A percentile compares a stretch with the other conserved stretches of the same genome.
Conservation (phyloP, 2,888 invertebrate genomes). For the Chelonus formosanus region DNA sequence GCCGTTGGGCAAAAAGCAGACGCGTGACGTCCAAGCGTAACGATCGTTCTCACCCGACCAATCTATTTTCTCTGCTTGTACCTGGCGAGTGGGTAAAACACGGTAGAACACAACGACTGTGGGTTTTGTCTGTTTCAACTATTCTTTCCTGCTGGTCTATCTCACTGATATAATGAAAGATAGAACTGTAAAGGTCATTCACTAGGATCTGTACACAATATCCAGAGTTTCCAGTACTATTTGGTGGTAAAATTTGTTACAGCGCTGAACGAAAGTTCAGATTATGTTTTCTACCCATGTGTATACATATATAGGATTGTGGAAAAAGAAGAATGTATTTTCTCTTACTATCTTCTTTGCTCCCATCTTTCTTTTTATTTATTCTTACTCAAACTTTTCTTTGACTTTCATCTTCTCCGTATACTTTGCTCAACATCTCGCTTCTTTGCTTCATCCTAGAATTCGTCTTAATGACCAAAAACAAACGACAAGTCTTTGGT, state of each 20-base stretch:
- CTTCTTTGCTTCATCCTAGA: too few species aligned
- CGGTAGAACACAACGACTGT: conserved; percentile 31
- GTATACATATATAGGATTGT: too few species aligned
- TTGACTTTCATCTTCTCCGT: too few species aligned
- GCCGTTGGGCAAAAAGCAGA: conserved; percentile 28
- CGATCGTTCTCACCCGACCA: conserved; percentile 34
- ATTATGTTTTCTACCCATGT: too few species aligned
- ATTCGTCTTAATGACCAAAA: too few species aligned
- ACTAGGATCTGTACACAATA: conserved; percentile 1
- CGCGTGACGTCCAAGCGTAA: conserved; percentile 32
- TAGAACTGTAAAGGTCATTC: conserved; percentile 6
- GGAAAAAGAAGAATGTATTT: too few species aligned
- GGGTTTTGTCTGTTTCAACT: conserved; percentile 21
- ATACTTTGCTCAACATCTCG: too few species aligned
- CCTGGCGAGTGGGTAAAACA: conserved; percentile 31
- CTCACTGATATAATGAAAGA: conserved; percentile 19
- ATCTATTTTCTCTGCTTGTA: conserved; percentile 39
- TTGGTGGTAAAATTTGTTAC: not conserved
- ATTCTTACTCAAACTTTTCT: too few species aligned
- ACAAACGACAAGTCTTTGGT: not conserved
- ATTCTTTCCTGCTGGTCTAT: conserved; percentile 3
- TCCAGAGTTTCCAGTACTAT: not conserved
- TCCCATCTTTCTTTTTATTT: too few species aligned
- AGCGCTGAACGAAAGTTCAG: not conserved
- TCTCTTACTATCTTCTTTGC: too few species aligned